Base-by-base conservation (phyloP, 53 echinoderm and acorn worm species). In the Hippasteria phrygiana region DNA sequence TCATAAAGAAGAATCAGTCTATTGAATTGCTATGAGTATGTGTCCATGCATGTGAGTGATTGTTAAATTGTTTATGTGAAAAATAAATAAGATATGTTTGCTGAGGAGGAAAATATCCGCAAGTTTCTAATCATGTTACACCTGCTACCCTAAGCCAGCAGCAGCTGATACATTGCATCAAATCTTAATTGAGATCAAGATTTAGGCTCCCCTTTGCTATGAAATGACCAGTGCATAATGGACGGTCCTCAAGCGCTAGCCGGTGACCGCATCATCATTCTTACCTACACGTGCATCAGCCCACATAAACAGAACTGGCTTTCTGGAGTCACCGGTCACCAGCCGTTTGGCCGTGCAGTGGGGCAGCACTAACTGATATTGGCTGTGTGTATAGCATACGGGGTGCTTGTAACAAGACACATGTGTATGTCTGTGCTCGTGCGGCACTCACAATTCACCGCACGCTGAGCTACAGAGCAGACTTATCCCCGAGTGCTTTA, bases 261-360 rank as follows among this genome's bases (percentile, higher is more conserved):
- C n/a, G 22, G 31, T 38, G 47, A 29, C 26, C 46, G 46, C 74
- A 17, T 74, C 27, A 31, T 27, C n/a, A 45, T 3, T n/a, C n/a
- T n/a, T n/a, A n/a, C n/a, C n/a, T n/a, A n/a, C 14, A 27, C 14
- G 29, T 13, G 12, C 74, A 27, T 43, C 29, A 74, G 26, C 17
- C 5, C 5, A 10, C 24, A 28, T 43, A 29, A 74, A 43, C 28
- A 45, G 0, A 59, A 59, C n/a, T 26, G 26, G 59, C 59, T 24
- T 59, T 24, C 59, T 59, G 59, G 59, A 59, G 59, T 59, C 59
- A 59, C 59, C 59, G 59, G 59, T 59, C 59, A 59, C n/a, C n/a
- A n/a, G n/a, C n/a, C n/a, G 4, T 2, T 8, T 1, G 26, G n/a
- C 59, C 59, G 59, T 59, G 16, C 59, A 24, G 59, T 18, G n/a